Evolutionary conservation across 2,797 vertebrate species (phyloP).

Genomic region (Microhierax caerulescens): DNA sequence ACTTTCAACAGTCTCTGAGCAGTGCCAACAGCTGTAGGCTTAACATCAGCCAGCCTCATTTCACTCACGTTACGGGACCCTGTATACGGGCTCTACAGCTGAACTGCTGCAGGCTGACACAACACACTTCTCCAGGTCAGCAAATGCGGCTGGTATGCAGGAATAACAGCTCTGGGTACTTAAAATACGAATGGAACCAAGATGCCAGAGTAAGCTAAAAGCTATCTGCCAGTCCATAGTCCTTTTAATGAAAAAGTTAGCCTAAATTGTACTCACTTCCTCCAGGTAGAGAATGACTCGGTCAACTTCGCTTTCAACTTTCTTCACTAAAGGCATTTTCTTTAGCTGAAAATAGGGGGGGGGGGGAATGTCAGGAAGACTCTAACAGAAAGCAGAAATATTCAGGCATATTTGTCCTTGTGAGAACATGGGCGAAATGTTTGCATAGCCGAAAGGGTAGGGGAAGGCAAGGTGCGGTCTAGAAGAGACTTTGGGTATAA

Average conservation of each 20-base stretch:
- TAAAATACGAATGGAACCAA: neutral
- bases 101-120: neutral
- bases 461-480: neutral
- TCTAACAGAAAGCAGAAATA: neutral
- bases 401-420: neutral
- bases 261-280: conserved; percentile 44
- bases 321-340: conserved; percentile 63
- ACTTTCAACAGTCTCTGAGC: neutral
- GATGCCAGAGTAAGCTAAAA: neutral
- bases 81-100: neutral
- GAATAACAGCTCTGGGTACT: neutral
- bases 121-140: neutral
- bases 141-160: neutral
- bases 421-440: neutral
- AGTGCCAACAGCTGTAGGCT: neutral
- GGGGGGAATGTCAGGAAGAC: neutral
- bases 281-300: conserved; percentile 47
- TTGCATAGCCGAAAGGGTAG: neutral
- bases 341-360: conserved; percentile 36
- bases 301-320: conserved; percentile 56
- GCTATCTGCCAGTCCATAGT: neutral
- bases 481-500: neutral
- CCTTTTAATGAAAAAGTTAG: neutral
- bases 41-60: neutral
- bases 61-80: neutral